A percentile compares a stretch with the other conserved stretches of the same genome.
phyloP scores from a whole-genome alignment of 2,888 invertebrate species.

The Parochlus steinenii region DNA sequence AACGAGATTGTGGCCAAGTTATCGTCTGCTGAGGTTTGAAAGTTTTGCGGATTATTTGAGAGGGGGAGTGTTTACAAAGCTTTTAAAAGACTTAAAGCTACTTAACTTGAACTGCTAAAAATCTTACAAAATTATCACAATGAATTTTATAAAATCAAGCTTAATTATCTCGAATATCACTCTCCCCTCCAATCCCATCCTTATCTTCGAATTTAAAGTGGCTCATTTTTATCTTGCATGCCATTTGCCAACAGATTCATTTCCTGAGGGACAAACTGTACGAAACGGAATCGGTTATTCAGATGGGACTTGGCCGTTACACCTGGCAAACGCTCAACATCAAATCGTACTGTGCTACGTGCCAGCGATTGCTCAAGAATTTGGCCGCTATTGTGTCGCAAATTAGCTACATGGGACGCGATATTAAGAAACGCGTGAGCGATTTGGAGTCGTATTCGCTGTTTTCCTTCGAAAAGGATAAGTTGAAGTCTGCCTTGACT shows the following conservation, averaged over 20 bases:
- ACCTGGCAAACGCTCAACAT: conserved; percentile 80
- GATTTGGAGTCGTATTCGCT: conserved; percentile 37
- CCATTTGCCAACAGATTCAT: conserved; percentile 32
- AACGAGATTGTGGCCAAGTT: conserved; percentile 46
- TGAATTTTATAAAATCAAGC: background rate
- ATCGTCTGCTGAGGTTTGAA: conserved; percentile 47
- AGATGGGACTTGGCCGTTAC: conserved; percentile 65
- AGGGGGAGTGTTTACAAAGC: too few species aligned
- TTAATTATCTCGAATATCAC: too few species aligned
- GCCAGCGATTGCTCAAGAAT: conserved; percentile 37
- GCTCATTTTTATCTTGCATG: background rate
- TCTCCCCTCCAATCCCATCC: too few species aligned
- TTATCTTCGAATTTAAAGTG: too few species aligned
- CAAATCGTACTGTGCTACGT: conserved; percentile 46
- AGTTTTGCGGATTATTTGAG: conserved; percentile 9
- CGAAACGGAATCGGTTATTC: conserved; percentile 55
- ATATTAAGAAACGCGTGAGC: conserved; percentile 39
- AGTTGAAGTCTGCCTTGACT: conserved; percentile 27
- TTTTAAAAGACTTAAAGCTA: too few species aligned
- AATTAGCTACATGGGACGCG: conserved; percentile 47
- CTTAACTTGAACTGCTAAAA: background rate
- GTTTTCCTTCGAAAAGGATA: conserved; percentile 30
- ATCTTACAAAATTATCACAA: conserved; percentile 1
- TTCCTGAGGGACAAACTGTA: conserved; percentile 50
- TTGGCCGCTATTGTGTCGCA: conserved; percentile 49